These are phyloP conservation scores for Plagiodera versicolora DNA, from an alignment of 2,888 invertebrate genomes.

Conservation along the genomic window DNA sequence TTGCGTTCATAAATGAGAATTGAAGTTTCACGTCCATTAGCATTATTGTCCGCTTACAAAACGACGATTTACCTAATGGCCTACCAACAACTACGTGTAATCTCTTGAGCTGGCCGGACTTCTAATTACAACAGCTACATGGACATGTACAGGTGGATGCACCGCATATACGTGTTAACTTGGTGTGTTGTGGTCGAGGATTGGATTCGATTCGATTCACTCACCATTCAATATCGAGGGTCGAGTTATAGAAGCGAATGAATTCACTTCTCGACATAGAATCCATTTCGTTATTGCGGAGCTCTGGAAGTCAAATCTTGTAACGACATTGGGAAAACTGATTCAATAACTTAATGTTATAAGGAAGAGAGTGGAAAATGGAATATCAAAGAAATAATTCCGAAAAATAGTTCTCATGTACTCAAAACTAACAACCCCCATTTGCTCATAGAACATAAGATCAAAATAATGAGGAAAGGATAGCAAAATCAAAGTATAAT, in stretches of 20 bases:
- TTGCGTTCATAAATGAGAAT: too few relatives aligned
- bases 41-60: background rate
- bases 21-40: too few relatives aligned
- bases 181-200: background rate
- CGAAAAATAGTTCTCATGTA: too few relatives aligned
- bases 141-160: background rate
- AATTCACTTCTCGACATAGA: background rate
- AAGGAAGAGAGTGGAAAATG: too few relatives aligned
- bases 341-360: too few relatives aligned
- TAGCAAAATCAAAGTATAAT: too few relatives aligned
- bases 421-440: too few relatives aligned
- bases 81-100: background rate
- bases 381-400: too few relatives aligned
- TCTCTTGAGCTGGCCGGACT: background rate
- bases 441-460: too few relatives aligned
- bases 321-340: too few relatives aligned
- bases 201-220: too few relatives aligned
- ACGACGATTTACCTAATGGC: background rate
- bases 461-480: too few relatives aligned
- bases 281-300: background rate
- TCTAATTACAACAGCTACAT: background rate
- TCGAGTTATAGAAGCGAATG: background rate
- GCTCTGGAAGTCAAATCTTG: background rate
- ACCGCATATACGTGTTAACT: slow-evolving; percentile 1
- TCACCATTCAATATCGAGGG: background rate